Conservation (phyloP, 2,888 invertebrate species). For the Halictus ligatus region DNA sequence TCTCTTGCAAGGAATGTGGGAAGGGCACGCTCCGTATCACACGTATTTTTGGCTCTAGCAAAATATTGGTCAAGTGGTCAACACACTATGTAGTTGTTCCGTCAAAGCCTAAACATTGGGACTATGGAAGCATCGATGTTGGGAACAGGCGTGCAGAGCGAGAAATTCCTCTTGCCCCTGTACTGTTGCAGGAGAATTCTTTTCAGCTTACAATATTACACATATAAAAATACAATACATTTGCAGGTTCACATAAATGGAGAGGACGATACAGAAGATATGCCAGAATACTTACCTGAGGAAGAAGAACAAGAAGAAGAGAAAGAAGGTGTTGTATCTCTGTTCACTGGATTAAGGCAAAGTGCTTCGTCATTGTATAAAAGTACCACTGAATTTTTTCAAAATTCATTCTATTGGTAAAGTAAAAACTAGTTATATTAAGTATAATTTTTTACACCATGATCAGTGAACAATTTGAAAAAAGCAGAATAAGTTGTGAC, state of each 20-base stretch:
- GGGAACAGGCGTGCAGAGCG: no score
- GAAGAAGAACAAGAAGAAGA: slow-evolving; percentile 80
- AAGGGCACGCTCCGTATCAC: no score
- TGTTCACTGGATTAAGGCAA: slow-evolving; percentile 82
- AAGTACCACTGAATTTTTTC: slow-evolving; percentile 82
- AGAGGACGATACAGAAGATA: slow-evolving; percentile 76
- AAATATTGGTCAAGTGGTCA: no score
- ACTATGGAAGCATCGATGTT: no score
- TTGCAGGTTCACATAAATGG: slow-evolving; percentile 74
- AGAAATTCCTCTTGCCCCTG: no score
- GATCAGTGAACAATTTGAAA: slow-evolving; percentile 18
- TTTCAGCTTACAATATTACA: no score
- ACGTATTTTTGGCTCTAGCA: no score
- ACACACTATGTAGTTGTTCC: no score
- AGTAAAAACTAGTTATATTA: slow-evolving; percentile 40
- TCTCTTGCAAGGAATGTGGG: no score
- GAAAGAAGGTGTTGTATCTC: slow-evolving; percentile 82
- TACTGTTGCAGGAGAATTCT: no score
- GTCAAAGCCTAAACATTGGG: no score
- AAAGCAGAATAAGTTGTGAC: slow-evolving; percentile 25
- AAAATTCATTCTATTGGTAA: slow-evolving; percentile 83
- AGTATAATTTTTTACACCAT: slow-evolving; percentile 39
- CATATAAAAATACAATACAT: background rate
- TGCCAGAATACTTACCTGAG: slow-evolving; percentile 83
- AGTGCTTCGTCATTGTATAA: slow-evolving; percentile 82